phyloP scores from a whole-genome alignment of 2,797 vertebrate genomes.

The Acrocephalus scirpaceus region DNA sequence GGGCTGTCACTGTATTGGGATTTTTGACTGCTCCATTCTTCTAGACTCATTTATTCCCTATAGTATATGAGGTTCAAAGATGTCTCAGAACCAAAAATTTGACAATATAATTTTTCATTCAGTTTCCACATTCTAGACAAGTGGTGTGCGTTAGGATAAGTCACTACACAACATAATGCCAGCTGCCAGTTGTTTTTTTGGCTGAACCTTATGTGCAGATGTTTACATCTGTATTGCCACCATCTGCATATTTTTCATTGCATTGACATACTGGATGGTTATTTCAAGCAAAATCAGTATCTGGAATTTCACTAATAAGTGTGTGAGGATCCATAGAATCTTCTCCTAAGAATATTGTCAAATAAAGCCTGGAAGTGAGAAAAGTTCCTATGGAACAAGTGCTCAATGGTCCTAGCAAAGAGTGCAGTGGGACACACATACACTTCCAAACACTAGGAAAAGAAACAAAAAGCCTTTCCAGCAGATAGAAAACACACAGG shows the following conservation, averaged over 20 bases:
- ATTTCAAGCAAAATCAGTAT: not conserved
- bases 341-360: not conserved
- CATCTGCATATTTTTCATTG: not conserved
- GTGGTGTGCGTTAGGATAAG: not conserved
- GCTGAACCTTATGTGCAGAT: not conserved
- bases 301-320: not conserved
- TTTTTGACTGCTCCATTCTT: not conserved
- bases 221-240: not conserved
- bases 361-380: not conserved
- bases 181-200: not conserved
- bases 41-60: not conserved
- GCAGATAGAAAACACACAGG: not conserved
- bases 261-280: not conserved
- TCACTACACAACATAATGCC: not conserved
- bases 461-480: not conserved
- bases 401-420: not conserved
- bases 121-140: not conserved
- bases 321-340: not conserved
- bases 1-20: not conserved
- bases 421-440: not conserved
- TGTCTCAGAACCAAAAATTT: not conserved
- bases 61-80: not conserved
- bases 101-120: not conserved
- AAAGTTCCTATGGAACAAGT: not conserved
- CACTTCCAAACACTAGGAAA: not conserved